phyloP scores from a whole-genome alignment of 1,140 invertebrate genomes.

The Sipha flava region DNA sequence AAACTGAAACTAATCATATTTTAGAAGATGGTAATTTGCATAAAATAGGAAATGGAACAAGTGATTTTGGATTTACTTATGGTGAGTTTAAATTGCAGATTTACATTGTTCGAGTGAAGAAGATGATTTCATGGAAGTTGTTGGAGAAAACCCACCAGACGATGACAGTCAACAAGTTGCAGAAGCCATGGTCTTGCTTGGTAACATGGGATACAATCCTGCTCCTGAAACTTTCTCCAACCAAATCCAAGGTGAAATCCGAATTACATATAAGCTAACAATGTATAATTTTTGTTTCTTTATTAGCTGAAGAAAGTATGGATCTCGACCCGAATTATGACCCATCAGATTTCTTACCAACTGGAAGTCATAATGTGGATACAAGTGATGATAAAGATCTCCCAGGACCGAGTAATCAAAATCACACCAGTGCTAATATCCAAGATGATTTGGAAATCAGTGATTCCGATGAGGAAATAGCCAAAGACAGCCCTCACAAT shows the following conservation, averaged over 20 bases:
- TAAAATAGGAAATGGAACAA: background rate
- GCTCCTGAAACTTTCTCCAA: constrained; percentile 8
- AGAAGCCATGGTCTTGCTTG: constrained; percentile 75
- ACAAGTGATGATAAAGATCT: constrained; percentile 33
- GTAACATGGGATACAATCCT: constrained; percentile 61
- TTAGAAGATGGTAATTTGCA: constrained; percentile 28
- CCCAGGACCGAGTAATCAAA: constrained; percentile 1
- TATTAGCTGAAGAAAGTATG: constrained; percentile 59
- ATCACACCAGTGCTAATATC: constrained; percentile 44
- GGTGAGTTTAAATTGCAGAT: constrained; percentile 45
- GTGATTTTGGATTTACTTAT: background rate
- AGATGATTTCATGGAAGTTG: constrained; percentile 54
- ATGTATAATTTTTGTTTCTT: constrained; percentile 33
- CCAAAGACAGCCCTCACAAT: background rate
- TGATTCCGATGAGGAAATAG: constrained; percentile 64
- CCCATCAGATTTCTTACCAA: constrained; percentile 65
- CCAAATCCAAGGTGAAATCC: constrained; percentile 11
- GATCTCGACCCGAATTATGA: constrained; percentile 78
- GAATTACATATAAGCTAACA: constrained; percentile 27
- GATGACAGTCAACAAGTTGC: constrained; percentile 46
- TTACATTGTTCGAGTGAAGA: constrained; percentile 66
- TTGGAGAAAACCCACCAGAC: constrained; percentile 47
- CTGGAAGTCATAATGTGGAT: constrained; percentile 27
- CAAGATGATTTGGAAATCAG: constrained; percentile 69
- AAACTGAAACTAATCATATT: constrained; percentile 30